phyloP scores from a whole-genome alignment of 2,888 invertebrate species.

The Clunio marinus region DNA sequence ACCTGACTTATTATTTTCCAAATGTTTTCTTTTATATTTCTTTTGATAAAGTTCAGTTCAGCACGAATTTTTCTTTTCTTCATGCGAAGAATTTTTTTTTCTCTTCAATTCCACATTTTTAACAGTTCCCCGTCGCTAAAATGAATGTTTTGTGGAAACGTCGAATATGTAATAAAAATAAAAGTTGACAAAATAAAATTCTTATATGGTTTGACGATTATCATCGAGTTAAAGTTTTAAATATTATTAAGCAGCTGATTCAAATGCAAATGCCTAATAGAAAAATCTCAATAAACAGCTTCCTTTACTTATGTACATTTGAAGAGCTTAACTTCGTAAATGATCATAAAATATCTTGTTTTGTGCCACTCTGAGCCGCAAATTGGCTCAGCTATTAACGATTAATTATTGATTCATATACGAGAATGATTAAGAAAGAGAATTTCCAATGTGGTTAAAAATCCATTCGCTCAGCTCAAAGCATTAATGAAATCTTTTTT shows the following conservation, averaged over 20 bases:
- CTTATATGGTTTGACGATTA: too few relatives aligned
- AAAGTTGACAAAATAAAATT: too few relatives aligned
- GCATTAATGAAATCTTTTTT: slow-evolving; percentile 13
- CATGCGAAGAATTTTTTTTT: background rate
- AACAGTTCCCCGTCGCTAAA: background rate
- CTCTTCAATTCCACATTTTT: background rate
- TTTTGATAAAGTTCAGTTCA: too few relatives aligned
- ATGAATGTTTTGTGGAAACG: too few relatives aligned
- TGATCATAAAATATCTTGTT: slow-evolving; percentile 18
- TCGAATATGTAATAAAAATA: too few relatives aligned
- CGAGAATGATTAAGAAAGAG: background rate
- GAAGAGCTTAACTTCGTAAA: slow-evolving; percentile 13
- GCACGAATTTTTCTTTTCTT: background rate
- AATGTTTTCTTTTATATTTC: background rate
- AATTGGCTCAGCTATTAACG: slow-evolving; percentile 15
- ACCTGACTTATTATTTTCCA: background rate
- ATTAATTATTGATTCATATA: background rate
- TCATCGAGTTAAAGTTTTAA: too few relatives aligned
- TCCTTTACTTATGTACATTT: background rate
- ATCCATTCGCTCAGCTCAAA: slow-evolving; percentile 40
- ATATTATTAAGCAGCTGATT: background rate
- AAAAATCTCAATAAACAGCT: too few relatives aligned
- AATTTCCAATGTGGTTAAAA: slow-evolving; percentile 40
- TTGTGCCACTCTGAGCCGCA: slow-evolving; percentile 13
- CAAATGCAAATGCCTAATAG: background rate